Base-by-base conservation (phyloP, 2,888 invertebrate genomes). In the Hanleya hanleyi region DNA sequence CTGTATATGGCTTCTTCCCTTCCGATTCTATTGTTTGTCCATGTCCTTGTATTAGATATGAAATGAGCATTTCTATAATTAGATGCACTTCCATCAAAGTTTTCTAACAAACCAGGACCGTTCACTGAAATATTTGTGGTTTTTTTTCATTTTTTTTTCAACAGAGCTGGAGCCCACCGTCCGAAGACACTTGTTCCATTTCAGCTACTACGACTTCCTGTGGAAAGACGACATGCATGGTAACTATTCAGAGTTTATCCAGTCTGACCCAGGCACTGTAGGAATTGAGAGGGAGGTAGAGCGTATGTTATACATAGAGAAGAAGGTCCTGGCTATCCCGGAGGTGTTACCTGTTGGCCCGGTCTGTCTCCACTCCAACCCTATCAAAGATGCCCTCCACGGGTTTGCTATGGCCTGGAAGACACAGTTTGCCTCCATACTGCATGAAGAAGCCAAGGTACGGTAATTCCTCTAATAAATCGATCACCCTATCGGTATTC, bases 361-460 rank as follows among this genome's bases (percentile, higher is more conserved):
- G 3, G 82, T 90, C 38, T 87, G 83, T 73, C 81, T 90, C 26
- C 81, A 87, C 67, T 88, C 89, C 0, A 85, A 86, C 61, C 89
- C 89, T 0, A 86, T 90, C 73, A 86, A 86, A 69, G 87, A 89
- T 79, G 88, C 89, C 15, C 83, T 90, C 6, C 88, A 89, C 77
- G 89, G 89, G 4, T 90, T 90, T 81, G 84, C 90, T 65, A 85
- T 90, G 83, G 86, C 88, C 4, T 90, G 90, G 90, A 90, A 90
- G 76, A 88, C 86, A 64, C 86, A 87, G 75, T 90, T 88, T 83
- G 90, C 90, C 0, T 88, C 88, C 12, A 84, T 88, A 6, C 79
- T 90, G 15, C 89, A 90, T 78, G 87, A 88, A 65, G 88, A 89
- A 71, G 90, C 90, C 1, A 89, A 90, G 87, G 90, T 90, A 72